phyloP scores from a whole-genome alignment of 2,888 invertebrate species.

The Trichacis sp. region DNA sequence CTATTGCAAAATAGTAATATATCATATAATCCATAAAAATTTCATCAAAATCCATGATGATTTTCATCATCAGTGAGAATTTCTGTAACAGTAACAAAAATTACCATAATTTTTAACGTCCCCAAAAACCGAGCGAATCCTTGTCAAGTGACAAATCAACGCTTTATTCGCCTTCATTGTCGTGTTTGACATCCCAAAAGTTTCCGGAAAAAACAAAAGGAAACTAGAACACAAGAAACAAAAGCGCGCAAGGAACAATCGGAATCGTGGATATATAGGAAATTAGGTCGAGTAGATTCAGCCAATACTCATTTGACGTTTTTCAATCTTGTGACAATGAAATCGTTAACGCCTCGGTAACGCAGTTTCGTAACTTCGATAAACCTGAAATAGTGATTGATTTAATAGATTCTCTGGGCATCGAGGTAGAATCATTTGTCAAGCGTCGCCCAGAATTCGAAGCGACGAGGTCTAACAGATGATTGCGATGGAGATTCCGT shows the following conservation, averaged over 20 bases:
- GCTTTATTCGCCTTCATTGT: slow-evolving; percentile 3
- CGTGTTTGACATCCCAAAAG: not conserved
- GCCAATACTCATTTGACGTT: slow-evolving; percentile 11
- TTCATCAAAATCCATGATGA: too few species aligned
- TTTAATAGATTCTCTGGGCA: slow-evolving; percentile 35
- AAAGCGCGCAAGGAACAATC: slow-evolving; percentile 29
- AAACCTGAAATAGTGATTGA: slow-evolving; percentile 34
- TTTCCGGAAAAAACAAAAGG: not conserved
- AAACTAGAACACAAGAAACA: slow-evolving; percentile 14
- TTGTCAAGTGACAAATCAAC: not conserved
- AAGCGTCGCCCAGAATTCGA: slow-evolving; percentile 16
- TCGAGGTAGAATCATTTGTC: slow-evolving; percentile 35
- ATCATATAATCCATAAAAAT: too few species aligned
- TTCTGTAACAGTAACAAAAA: too few species aligned
- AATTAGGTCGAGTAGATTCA: slow-evolving; percentile 14
- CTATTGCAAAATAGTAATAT: too few species aligned
- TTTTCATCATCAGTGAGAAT: too few species aligned
- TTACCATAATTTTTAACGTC: too few species aligned
- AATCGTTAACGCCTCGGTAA: not conserved
- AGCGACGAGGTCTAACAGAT: slow-evolving; percentile 14
- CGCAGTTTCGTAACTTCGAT: not conserved
- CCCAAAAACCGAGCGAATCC: not conserved
- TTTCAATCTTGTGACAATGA: not conserved
- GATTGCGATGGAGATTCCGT: slow-evolving; percentile 27
- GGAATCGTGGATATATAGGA: slow-evolving; percentile 5